A percentile compares a stretch with the other conserved stretches of the same genome.
Evolutionary conservation across 1,140 invertebrate species (phyloP).

Genomic region (Drosophila punjabiensis): DNA sequence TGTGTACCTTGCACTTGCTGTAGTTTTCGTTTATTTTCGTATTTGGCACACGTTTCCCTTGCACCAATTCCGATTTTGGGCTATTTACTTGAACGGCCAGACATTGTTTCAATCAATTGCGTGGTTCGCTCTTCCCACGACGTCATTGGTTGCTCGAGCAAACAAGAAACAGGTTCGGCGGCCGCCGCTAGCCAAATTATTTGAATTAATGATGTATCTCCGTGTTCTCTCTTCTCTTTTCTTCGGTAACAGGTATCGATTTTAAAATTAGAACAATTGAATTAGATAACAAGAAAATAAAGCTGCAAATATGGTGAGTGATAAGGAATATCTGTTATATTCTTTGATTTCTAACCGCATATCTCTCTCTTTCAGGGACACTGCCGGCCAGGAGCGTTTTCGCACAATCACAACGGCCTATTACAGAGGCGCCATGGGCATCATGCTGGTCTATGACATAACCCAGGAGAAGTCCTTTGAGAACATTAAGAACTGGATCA

Average conservation of each 20-base stretch:
- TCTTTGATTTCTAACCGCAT: constrained; percentile 1
- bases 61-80: constrained; percentile 66
- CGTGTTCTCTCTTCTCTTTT: constrained; percentile 37
- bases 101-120: constrained; percentile 72
- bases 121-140: constrained; percentile 47
- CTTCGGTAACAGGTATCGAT: constrained; percentile 93
- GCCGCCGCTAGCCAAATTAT: constrained; percentile 53
- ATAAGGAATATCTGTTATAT: not conserved
- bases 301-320: constrained; percentile 97
- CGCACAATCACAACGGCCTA: constrained; percentile 99
- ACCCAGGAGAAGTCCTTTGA: constrained; percentile 99
- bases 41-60: constrained; percentile 73
- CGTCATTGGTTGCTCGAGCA: constrained; percentile 24
- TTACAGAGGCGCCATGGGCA: constrained; percentile 99
- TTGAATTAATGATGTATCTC: constrained; percentile 54
- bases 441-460: constrained; percentile 99
- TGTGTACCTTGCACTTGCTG: constrained; percentile 11
- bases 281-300: constrained; percentile 98
- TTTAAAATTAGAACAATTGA: constrained; percentile 99
- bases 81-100: constrained; percentile 60
- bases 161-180: constrained; percentile 32
- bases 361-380: constrained; percentile 90
- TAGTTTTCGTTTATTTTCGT: constrained; percentile 67
- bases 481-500: constrained; percentile 99
- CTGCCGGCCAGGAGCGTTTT: constrained; percentile 98